phyloP scores from a whole-genome alignment of 2,888 invertebrate genomes.

The Capitulum mitella region DNA sequence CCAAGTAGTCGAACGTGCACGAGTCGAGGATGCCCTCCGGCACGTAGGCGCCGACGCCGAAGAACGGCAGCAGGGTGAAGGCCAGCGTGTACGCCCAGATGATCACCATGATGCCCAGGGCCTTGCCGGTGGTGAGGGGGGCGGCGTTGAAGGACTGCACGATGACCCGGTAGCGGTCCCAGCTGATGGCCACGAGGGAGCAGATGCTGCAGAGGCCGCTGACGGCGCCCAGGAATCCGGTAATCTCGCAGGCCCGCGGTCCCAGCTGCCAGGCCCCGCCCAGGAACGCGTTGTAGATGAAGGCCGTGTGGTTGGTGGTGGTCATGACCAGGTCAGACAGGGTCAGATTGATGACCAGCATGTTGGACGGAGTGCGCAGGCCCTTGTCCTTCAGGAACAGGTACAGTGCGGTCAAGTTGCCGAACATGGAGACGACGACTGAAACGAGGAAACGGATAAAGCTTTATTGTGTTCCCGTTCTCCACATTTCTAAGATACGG shows the following conservation, averaged over 20 bases:
- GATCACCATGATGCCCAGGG: conserved; percentile 26
- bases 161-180: conserved; percentile 43
- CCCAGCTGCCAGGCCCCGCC: conserved; percentile 37
- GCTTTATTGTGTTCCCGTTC: too few relatives aligned
- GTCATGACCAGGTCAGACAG: conserved; percentile 87
- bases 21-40: conserved; percentile 47
- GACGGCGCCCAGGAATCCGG: conserved; percentile 44
- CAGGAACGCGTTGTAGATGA: conserved; percentile 32
- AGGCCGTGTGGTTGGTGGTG: conserved; percentile 45
- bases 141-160: conserved; percentile 33
- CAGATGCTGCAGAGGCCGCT: conserved; percentile 46
- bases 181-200: conserved; percentile 44
- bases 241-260: conserved; percentile 42
- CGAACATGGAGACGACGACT: conserved; percentile 36
- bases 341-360: conserved; percentile 83
- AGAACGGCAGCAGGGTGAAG: conserved; percentile 30
- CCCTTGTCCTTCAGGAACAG: conserved; percentile 37
- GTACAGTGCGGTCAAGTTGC: conserved; percentile 38
- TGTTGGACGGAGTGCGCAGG: conserved; percentile 55
- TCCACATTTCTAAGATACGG: too few relatives aligned
- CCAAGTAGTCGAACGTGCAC: conserved; percentile 50
- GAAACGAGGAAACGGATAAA: not conserved
- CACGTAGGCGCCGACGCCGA: conserved; percentile 37
- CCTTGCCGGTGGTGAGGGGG: conserved; percentile 27
- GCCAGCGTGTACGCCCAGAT: conserved; percentile 31